Conservation (phyloP, 2,113 vertebrate species). For the Leptodactylus fuscus region DNA sequence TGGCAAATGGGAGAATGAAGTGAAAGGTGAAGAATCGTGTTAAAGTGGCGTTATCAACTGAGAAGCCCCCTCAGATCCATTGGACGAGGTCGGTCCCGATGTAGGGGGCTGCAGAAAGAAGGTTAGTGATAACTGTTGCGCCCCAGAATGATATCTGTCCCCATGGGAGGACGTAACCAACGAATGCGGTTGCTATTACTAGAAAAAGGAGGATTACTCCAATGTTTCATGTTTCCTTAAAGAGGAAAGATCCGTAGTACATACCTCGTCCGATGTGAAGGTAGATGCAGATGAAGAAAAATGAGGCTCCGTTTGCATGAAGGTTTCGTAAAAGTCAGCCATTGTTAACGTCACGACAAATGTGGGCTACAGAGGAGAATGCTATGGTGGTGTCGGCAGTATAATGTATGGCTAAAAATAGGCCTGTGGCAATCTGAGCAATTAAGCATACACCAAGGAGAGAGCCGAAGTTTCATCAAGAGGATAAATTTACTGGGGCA, state of each 20-base stretch:
- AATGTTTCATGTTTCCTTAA: slow-evolving; percentile 61
- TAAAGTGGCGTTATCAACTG: slow-evolving; percentile 36
- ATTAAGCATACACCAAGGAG: slow-evolving; percentile 33
- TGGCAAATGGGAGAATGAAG: background rate
- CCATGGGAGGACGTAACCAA: slow-evolving; percentile 61
- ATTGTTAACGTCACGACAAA: slow-evolving; percentile 51
- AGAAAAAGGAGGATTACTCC: background rate
- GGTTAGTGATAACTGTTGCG: slow-evolving; percentile 61
- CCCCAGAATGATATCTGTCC: slow-evolving; percentile 68
- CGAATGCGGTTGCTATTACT: slow-evolving; percentile 47
- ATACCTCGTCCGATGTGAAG: background rate
- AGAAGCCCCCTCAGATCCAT: slow-evolving; percentile 52
- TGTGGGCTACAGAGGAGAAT: slow-evolving; percentile 54
- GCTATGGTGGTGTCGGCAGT: slow-evolving; percentile 55
- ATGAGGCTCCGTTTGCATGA: no score
- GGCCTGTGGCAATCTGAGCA: slow-evolving; percentile 41
- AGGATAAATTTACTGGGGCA: slow-evolving; percentile 50
- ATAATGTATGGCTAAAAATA: slow-evolving; percentile 62
- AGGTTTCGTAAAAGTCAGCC: no score
- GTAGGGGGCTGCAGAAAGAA: slow-evolving; percentile 50
- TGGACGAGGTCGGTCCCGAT: no score
- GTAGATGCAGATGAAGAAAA: no score
- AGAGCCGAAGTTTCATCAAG: slow-evolving; percentile 66
- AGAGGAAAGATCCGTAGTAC: background rate
- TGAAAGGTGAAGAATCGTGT: background rate